phyloP scores from a whole-genome alignment of 2,113 vertebrate genomes.

The Caranx melampygus region DNA sequence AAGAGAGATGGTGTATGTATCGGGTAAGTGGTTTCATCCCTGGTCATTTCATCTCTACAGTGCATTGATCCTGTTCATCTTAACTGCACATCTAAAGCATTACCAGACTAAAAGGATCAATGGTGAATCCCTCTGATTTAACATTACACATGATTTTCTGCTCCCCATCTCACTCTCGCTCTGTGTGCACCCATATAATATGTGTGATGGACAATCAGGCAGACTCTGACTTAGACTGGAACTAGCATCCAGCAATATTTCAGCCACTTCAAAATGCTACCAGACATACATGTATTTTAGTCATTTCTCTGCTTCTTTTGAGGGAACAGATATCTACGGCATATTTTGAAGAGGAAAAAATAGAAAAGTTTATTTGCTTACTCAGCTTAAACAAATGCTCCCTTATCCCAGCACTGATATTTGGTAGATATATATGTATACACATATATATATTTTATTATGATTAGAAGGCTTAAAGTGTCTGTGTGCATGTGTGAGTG shows the following conservation, averaged over 20 bases:
- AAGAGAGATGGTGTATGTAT: not conserved
- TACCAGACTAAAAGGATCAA: conserved; percentile 27
- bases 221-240: not conserved
- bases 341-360: not conserved
- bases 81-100: conserved; percentile 41
- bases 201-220: conserved; percentile 2
- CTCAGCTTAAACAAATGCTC: conserved; percentile 52
- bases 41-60: conserved; percentile 26
- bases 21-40: conserved; percentile 28
- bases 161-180: not conserved
- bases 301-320: conserved; percentile 8
- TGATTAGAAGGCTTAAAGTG: conserved; percentile 25
- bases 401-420: conserved; percentile 29
- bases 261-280: conserved; percentile 6
- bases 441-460: conserved; percentile 3
- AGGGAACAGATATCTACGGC: not conserved
- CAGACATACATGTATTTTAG: conserved; percentile 15
- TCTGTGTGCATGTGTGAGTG: conserved; percentile 10
- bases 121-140: conserved; percentile 51
- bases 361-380: conserved; percentile 48
- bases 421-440: conserved; percentile 9
- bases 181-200: conserved; percentile 5
- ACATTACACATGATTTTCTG: conserved; percentile 17
- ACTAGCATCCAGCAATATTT: conserved; percentile 12
- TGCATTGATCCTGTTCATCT: conserved; percentile 50